These are phyloP conservation scores for Simalia tracyae DNA, from an alignment of 2,797 vertebrate genomes.

Conservation along the genomic window DNA sequence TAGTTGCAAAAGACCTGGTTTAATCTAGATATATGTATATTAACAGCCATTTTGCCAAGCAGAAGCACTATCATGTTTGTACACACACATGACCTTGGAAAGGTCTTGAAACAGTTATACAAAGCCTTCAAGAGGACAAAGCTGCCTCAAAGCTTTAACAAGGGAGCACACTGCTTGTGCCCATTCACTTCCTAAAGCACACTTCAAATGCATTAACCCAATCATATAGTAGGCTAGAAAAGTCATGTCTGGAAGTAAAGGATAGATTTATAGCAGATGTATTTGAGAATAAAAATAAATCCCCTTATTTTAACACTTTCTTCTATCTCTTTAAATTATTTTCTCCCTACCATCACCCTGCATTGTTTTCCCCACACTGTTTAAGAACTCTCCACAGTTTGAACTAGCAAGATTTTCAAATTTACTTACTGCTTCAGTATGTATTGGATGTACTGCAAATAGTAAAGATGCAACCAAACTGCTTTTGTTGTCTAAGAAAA, in stretches of 20 bases:
- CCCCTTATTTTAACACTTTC: neutral
- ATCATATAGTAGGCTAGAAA: neutral
- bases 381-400: neutral
- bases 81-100: neutral
- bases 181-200: neutral
- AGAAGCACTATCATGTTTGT: neutral
- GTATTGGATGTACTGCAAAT: slow-evolving; percentile 95
- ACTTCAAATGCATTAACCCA: neutral
- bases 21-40: neutral
- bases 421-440: slow-evolving; percentile 94
- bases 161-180: neutral
- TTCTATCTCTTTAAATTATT: neutral
- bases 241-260: neutral
- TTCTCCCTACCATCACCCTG: neutral
- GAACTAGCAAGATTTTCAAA: neutral
- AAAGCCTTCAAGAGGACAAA: neutral
- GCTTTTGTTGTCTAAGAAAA: slow-evolving; percentile 86
- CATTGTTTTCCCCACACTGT: neutral
- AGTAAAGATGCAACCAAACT: slow-evolving; percentile 88
- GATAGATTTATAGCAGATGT: neutral
- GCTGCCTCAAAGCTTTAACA: neutral
- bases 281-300: neutral
- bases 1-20: neutral
- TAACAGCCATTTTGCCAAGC: neutral
- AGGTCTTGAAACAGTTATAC: neutral